phyloP scores from a whole-genome alignment of 2,888 invertebrate genomes.

The Exocentrus adspersus region DNA sequence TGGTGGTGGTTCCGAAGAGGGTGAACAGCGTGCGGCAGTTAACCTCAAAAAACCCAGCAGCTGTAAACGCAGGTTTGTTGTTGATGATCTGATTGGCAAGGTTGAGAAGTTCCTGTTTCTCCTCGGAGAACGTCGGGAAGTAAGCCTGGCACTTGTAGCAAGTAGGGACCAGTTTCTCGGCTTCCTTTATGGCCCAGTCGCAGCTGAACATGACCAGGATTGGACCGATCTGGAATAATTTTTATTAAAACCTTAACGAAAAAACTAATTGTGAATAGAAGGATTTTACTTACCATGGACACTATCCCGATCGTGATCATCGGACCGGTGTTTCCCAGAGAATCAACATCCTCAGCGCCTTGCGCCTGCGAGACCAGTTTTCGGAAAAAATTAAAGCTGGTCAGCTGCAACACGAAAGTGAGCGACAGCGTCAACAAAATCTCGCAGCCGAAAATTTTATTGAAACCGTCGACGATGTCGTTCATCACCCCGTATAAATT shows the following conservation, averaged over 20 bases:
- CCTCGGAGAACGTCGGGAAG: constrained; percentile 28
- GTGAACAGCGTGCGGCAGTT: constrained; percentile 26
- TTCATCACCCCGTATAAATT: background rate
- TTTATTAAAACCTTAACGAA: no score
- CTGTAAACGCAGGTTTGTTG: constrained; percentile 23
- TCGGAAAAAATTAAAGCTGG: background rate
- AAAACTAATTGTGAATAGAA: no score
- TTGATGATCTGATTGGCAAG: constrained; percentile 25
- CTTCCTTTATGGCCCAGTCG: constrained; percentile 29
- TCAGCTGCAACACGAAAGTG: background rate
- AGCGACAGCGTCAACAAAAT: background rate
- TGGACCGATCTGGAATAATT: constrained; percentile 28
- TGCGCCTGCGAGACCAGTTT: no score
- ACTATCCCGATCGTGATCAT: no score
- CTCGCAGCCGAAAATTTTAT: constrained; percentile 2
- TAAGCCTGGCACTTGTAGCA: constrained; percentile 33
- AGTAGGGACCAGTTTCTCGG: constrained; percentile 21
- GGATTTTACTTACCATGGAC: no score
- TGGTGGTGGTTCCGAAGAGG: constrained; percentile 25
- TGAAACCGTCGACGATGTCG: background rate
- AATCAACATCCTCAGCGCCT: no score
- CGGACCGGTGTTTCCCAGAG: no score
- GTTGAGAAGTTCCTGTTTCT: constrained; percentile 31
- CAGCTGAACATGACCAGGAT: constrained; percentile 27
- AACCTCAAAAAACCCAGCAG: constrained; percentile 28